Evolutionary conservation across 2,113 vertebrate species (phyloP), one percentile per base, ranked within the genome.

Genomic region (Hirundichthys speculiger): DNA sequence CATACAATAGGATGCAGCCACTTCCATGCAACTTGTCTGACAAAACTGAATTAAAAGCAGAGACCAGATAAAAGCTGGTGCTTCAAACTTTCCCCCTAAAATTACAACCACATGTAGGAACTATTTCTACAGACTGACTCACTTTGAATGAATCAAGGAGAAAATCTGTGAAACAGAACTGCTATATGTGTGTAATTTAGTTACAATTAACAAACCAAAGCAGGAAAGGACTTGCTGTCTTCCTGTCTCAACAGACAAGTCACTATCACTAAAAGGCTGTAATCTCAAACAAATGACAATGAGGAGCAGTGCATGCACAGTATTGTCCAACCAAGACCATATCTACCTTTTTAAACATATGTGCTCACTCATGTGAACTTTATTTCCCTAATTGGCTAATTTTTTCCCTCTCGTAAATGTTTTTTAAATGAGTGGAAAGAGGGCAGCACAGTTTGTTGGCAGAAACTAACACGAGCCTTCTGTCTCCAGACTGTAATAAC

Each of bases 61-160:
- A 16, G 41, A 41, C 43, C 34, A 65, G 4, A 71, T 45, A 39
- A 25, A 59, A 63, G 4, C 79, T 79, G 54, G 71, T 62, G 56
- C 42, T 22, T 53, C 40, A 51, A 52, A 58, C 50, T 19, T 75
- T 75, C 14, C 20, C 43, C 66, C 58, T 57, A 3, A 73, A 83
- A 89, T 88, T 79, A 79, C 52, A 86, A 76, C 78, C 88, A 88
- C 77, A 83, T 83, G 85, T 22, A 12, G 53, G 56, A 19, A 39
- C 24, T 79, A 64, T 84, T 86, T 58, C 67, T 65, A 50, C 15
- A 22, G 46, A 62, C 65, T 82, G 84, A 88, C 59, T 85, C 78
- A 82, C 34, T 52, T 27, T 60, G 53, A 74, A 61, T 56, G 39
- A 49, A 75, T 27, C 0, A 13, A 66, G 46, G 13, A 0, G 3